Evolutionary conservation across 2,113 vertebrate genomes (phyloP).

Genomic region (Syngnathus typhle): DNA sequence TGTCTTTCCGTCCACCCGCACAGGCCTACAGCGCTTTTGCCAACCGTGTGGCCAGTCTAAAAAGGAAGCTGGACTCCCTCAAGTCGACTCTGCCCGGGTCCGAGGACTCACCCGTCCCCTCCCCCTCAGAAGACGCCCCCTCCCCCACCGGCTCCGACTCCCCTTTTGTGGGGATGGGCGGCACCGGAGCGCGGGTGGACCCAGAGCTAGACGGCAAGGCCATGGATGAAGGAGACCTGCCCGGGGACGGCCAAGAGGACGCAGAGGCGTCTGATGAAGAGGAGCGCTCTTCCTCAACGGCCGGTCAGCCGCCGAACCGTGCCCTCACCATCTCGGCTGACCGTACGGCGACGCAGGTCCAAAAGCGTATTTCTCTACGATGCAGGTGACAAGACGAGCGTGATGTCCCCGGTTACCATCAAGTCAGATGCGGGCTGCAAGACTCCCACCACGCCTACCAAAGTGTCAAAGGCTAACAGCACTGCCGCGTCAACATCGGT

Average conservation of each 20-base stretch:
- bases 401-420: slow-evolving; percentile 49
- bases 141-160: slow-evolving; percentile 93
- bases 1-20: background rate
- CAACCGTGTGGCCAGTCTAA: slow-evolving; percentile 88
- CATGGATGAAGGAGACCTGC: slow-evolving; percentile 61
- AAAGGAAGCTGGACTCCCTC: slow-evolving; percentile 92
- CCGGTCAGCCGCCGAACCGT: slow-evolving; percentile 65
- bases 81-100: slow-evolving; percentile 86
- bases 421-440: slow-evolving; percentile 47
- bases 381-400: slow-evolving; percentile 81
- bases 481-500: slow-evolving; percentile 44
- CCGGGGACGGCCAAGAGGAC: slow-evolving; percentile 82
- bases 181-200: slow-evolving; percentile 47
- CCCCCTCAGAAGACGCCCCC: slow-evolving; percentile 88
- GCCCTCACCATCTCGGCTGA: background rate
- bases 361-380: slow-evolving; percentile 27
- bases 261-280: slow-evolving; percentile 97
- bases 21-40: slow-evolving; percentile 96
- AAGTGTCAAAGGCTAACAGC: slow-evolving; percentile 37
- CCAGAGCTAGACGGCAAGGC: slow-evolving; percentile 65
- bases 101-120: slow-evolving; percentile 91
- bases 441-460: slow-evolving; percentile 32
- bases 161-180: slow-evolving; percentile 79
- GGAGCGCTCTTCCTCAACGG: slow-evolving; percentile 47
- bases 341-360: background rate